These are phyloP conservation scores for Noctua pronuba DNA, from an alignment of 2,888 invertebrate species.

Conservation along the genomic window DNA sequence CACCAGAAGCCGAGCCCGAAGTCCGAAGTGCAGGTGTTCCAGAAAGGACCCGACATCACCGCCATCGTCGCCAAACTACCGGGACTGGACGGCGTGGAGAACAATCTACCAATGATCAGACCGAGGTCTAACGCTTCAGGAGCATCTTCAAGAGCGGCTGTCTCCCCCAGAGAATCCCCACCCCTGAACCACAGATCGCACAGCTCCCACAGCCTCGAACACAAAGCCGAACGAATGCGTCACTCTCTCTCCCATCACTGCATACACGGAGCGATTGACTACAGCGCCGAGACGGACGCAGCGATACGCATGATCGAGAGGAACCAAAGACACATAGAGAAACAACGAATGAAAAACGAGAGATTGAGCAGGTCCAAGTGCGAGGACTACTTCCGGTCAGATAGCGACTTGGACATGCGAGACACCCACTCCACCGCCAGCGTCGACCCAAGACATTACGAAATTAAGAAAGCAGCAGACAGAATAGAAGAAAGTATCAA, in stretches of 20 bases:
- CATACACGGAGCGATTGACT: constrained; percentile 86
- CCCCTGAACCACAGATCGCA: constrained; percentile 81
- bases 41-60: constrained; percentile 95
- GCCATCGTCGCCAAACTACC: constrained; percentile 92
- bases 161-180: constrained; percentile 81
- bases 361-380: constrained; percentile 80
- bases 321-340: constrained; percentile 91
- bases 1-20: constrained; percentile 84
- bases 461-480: constrained; percentile 84
- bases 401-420: constrained; percentile 82
- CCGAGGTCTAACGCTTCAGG: constrained; percentile 90
- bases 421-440: constrained; percentile 74
- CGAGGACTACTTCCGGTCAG: constrained; percentile 85
- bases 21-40: constrained; percentile 92
- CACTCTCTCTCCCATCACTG: constrained; percentile 88
- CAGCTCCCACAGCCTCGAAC: constrained; percentile 87
- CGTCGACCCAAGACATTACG: constrained; percentile 78
- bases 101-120: constrained; percentile 85
- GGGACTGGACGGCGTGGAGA: constrained; percentile 87
- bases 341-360: constrained; percentile 88
- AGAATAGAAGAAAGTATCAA: constrained; percentile 87
- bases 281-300: constrained; percentile 91
- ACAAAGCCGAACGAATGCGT: constrained; percentile 83
- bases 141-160: constrained; percentile 89
- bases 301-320: constrained; percentile 90